Evolutionary conservation across 2,888 invertebrate genomes (phyloP).

Genomic region (Acleris emargana): DNA sequence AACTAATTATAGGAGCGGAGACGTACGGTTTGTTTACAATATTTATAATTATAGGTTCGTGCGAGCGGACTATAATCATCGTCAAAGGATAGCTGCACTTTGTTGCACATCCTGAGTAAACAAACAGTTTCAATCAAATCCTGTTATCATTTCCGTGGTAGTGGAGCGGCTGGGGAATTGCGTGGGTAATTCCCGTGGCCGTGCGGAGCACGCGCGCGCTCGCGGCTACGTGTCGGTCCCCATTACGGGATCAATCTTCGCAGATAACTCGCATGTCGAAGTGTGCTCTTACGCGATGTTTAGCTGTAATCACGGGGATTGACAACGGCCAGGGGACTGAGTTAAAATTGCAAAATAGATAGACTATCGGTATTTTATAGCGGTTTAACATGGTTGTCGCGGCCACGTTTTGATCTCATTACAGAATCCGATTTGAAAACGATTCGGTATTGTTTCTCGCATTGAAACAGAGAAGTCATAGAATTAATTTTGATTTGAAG

Average conservation of each 20-base stretch:
- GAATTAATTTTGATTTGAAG: no score
- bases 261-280: constrained; percentile 31
- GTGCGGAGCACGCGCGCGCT: constrained; percentile 27
- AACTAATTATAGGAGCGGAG: constrained; percentile 61
- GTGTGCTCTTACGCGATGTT: constrained; percentile 35
- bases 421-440: no score
- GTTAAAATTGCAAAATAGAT: not conserved
- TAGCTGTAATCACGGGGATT: constrained; percentile 30
- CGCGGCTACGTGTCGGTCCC: constrained; percentile 14
- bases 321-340: constrained; percentile 9
- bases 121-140: constrained; percentile 50
- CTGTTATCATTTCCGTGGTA: constrained; percentile 48
- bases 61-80: constrained; percentile 40
- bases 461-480: no score
- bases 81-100: constrained; percentile 32
- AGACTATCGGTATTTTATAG: not conserved
- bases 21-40: constrained; percentile 57
- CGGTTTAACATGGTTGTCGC: no score
- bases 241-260: constrained; percentile 27
- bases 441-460: no score
- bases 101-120: constrained; percentile 15
- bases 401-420: no score
- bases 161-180: constrained; percentile 20
- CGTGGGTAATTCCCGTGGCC: constrained; percentile 10
- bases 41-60: constrained; percentile 56